Percentiles rank a stretch among this genome's conserved stretches.
These are phyloP conservation scores for Empidonax alnorum DNA, from an alignment of 2,113 vertebrate genomes.

Conservation along the genomic window DNA sequence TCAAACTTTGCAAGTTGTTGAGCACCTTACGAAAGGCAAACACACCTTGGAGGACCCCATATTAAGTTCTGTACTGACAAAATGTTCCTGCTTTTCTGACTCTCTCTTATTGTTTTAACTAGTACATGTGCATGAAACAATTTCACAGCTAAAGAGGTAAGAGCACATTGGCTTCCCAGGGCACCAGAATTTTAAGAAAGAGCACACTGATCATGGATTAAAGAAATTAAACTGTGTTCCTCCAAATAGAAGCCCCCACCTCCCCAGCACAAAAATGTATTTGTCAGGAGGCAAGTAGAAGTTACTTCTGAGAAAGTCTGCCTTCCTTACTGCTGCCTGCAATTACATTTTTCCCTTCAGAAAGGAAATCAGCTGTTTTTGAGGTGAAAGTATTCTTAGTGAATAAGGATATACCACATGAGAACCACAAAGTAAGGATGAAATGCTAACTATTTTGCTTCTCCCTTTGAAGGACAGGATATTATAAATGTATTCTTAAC, in stretches of 20 bases:
- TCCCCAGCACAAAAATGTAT: background rate
- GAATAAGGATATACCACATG: fast-evolving
- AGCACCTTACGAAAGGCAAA: background rate
- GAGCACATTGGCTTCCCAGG: background rate
- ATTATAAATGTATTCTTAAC: background rate
- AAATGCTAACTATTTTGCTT: background rate
- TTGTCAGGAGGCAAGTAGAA: background rate
- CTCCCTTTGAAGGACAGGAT: background rate
- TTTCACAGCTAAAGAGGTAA: background rate
- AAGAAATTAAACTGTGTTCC: background rate
- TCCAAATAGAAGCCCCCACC: background rate
- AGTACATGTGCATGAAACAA: background rate
- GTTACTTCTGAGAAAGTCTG: background rate
- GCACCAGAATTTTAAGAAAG: background rate
- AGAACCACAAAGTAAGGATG: background rate
- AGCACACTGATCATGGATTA: background rate
- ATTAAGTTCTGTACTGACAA: background rate
- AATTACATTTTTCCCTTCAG: background rate
- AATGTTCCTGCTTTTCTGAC: background rate
- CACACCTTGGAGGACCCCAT: background rate
- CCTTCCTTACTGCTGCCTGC: background rate
- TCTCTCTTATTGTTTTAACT: background rate
- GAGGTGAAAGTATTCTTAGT: background rate
- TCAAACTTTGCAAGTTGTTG: background rate
- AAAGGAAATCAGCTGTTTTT: background rate